Evolutionary conservation across 2,797 vertebrate genomes (phyloP).

Genomic region (Periparus ater): DNA sequence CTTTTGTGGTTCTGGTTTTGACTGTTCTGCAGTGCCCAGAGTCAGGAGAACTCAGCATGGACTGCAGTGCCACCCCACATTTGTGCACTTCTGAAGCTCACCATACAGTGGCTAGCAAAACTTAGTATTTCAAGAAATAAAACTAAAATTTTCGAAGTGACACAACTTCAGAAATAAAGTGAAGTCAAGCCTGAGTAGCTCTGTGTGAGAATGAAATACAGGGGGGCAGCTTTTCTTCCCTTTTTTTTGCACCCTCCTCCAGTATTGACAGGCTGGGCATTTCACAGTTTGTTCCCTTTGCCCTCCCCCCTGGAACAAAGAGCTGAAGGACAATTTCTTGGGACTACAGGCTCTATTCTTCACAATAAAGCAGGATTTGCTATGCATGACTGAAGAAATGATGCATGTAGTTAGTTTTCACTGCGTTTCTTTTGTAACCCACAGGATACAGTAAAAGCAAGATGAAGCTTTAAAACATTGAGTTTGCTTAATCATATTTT

Average conservation of each 20-base stretch:
- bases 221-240: background rate
- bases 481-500: background rate
- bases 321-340: background rate
- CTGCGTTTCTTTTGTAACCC: background rate
- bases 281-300: background rate
- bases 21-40: background rate
- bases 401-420: background rate
- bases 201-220: background rate
- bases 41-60: background rate
- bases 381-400: background rate
- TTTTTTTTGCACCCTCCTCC: background rate
- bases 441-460: background rate
- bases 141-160: background rate
- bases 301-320: background rate
- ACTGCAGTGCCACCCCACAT: rapidly evolving
- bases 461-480: background rate
- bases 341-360: background rate
- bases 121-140: background rate
- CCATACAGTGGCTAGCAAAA: rapidly evolving
- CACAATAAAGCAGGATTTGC: background rate
- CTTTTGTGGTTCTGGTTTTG: background rate
- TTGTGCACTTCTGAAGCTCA: background rate
- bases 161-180: background rate
- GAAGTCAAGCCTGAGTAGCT: background rate
- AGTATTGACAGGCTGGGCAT: background rate